Percentiles rank a stretch among this genome's conserved stretches.
phyloP scores from a whole-genome alignment of 2,113 vertebrate species.

The Propithecus coquereli region DNA sequence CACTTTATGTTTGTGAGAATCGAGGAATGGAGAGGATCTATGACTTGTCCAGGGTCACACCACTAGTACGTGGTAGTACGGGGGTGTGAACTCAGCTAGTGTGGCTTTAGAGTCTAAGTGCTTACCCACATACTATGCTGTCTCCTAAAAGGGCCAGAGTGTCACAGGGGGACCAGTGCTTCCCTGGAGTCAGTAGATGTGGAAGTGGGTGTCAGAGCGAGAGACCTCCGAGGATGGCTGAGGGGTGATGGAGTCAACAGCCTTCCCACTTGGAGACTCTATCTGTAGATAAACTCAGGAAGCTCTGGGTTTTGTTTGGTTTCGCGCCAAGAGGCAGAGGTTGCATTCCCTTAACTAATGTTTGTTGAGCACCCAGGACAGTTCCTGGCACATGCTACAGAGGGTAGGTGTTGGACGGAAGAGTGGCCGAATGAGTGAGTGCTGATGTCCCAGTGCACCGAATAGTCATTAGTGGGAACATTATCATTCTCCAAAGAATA shows the following conservation, averaged over 20 bases:
- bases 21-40: neutral
- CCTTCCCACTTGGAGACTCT: neutral
- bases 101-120: neutral
- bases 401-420: neutral
- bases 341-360: neutral
- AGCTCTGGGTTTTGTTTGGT: neutral
- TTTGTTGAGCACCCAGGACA: neutral
- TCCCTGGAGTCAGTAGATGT: neutral
- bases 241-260: neutral
- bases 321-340: neutral
- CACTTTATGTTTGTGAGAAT: neutral
- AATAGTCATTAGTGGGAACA: neutral
- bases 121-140: neutral
- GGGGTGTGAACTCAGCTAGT: constrained; percentile 2
- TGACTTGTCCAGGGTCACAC: neutral
- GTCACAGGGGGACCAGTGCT: neutral
- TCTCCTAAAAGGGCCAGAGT: neutral
- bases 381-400: neutral
- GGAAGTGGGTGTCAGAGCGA: neutral
- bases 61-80: neutral
- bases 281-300: neutral
- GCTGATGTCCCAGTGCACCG: neutral
- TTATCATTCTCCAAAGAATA: neutral
- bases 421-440: neutral
- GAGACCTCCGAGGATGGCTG: neutral